Evolutionary conservation across 2,888 invertebrate genomes (phyloP).

Genomic region (Portevinia maculata): DNA sequence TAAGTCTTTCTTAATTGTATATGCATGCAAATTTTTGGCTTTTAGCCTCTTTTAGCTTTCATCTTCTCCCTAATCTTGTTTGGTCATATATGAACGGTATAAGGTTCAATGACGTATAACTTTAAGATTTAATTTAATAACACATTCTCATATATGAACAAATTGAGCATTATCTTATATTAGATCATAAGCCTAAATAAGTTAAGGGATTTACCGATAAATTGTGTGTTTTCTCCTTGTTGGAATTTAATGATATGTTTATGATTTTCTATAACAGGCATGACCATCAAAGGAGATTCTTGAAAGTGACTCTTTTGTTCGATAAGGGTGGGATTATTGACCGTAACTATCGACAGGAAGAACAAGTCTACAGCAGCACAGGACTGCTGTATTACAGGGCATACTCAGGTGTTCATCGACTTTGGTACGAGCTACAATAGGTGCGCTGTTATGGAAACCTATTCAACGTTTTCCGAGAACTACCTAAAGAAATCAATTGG

Average conservation of each 20-base stretch:
- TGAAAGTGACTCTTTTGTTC: no score
- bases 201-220: slow-evolving; percentile 1
- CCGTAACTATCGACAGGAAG: background rate
- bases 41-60: slow-evolving; percentile 13
- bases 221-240: background rate
- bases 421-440: no score
- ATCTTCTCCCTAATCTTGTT: slow-evolving; percentile 19
- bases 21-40: slow-evolving; percentile 15
- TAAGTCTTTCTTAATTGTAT: background rate
- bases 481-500: no score
- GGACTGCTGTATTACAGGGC: no score
- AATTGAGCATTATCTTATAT: background rate
- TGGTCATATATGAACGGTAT: slow-evolving; percentile 6
- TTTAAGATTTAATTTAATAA: slow-evolving; percentile 8
- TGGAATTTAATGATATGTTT: background rate
- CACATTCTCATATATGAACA: background rate
- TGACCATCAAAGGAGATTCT: no score
- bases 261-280: no score
- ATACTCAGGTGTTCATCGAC: no score
- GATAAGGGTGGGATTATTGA: background rate
- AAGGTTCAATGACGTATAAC: background rate
- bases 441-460: no score
- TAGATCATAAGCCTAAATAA: background rate
- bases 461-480: no score
- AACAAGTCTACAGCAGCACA: no score